These are phyloP conservation scores for Lissocephala sabroskyi DNA, from an alignment of 2,888 invertebrate species.

Conservation along the genomic window DNA sequence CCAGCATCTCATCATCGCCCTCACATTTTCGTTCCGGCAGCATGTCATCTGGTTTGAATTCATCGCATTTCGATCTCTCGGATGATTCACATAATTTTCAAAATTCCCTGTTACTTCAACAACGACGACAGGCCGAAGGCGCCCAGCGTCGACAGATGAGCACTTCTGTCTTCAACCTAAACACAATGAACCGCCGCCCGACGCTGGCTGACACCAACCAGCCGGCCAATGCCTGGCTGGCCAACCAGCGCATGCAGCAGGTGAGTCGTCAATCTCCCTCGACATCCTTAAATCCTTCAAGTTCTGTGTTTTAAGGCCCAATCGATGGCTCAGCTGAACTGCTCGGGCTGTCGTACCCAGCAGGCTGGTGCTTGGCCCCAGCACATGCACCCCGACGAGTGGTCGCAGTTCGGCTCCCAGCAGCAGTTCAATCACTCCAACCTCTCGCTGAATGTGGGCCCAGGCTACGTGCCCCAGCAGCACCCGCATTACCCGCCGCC, in stretches of 20 bases:
- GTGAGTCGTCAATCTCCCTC: constrained; percentile 73
- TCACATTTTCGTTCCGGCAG: constrained; percentile 72
- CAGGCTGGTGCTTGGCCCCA: constrained; percentile 43
- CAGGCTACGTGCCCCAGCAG: constrained; percentile 69
- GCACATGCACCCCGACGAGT: constrained; percentile 49
- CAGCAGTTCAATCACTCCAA: constrained; percentile 74
- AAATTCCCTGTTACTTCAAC: constrained; percentile 66
- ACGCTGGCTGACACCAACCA: constrained; percentile 60
- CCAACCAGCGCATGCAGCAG: constrained; percentile 75
- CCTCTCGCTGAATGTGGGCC: constrained; percentile 74
- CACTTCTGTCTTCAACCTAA: constrained; percentile 76
- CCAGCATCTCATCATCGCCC: constrained; percentile 71
- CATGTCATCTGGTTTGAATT: constrained; percentile 72
- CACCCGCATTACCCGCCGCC: constrained; percentile 72
- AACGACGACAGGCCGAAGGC: constrained; percentile 53
- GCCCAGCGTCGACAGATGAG: constrained; percentile 69
- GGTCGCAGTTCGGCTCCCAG: constrained; percentile 64
- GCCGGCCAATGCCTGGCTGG: constrained; percentile 45
- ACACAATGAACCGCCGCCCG: constrained; percentile 61
- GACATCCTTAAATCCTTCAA: too few species aligned
- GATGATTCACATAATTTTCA: constrained; percentile 68
- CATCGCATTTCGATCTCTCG: constrained; percentile 70
- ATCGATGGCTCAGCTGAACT: constrained; percentile 80
- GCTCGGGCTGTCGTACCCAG: constrained; percentile 74
- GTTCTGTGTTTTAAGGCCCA: constrained; percentile 75